Evolutionary conservation across 2,113 vertebrate genomes (phyloP), one percentile per base, ranked within the genome.

Genomic region (Caranx ignobilis): DNA sequence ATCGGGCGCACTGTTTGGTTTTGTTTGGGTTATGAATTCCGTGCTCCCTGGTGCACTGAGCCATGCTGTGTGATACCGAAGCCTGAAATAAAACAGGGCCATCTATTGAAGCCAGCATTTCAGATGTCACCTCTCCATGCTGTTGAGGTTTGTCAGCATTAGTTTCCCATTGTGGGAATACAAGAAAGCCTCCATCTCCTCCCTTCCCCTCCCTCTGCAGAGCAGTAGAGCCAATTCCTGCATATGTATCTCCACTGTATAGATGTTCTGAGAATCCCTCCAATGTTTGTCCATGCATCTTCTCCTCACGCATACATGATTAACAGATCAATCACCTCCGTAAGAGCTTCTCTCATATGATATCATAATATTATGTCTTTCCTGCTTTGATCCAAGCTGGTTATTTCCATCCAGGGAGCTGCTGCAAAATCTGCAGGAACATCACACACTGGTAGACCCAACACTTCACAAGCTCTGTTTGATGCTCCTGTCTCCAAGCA

Each of bases 401-500:
- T 82, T 82, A 85, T 85, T 88, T 89, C 75, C 62, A 89, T 75
- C 64, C 16, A 78, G 87, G 79, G 88, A 88, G 68, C 62, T 34
- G 69, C 86, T 59, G 80, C 66, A 80, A 82, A 91, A 88, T 80
- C 76, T 78, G 45, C 75, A 71, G 66, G 65, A 89, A 77, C 89
- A 86, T 89, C 86, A 81, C 43, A 74, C 12, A 68, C 50, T 67
- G n/a, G 8, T 60, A 86, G 81, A 82, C 60, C 72, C 82, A 78
- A 48, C 63, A 84, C 86, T 87, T 92, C 88, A 87, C 84, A 88
- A 67, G 87, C 69, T 70, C 47, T 57, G 75, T 89, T 79, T 92
- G 87, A 91, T 84, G 83, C 77, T 79, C 75, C 67, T 82, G 79
- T 89, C 85, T 88, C 70, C 71, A 76, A 83, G 82, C 89, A 82